These are phyloP conservation scores for Callithrix jacchus DNA, from an alignment of 2,113 vertebrate species.

Conservation along the genomic window DNA sequence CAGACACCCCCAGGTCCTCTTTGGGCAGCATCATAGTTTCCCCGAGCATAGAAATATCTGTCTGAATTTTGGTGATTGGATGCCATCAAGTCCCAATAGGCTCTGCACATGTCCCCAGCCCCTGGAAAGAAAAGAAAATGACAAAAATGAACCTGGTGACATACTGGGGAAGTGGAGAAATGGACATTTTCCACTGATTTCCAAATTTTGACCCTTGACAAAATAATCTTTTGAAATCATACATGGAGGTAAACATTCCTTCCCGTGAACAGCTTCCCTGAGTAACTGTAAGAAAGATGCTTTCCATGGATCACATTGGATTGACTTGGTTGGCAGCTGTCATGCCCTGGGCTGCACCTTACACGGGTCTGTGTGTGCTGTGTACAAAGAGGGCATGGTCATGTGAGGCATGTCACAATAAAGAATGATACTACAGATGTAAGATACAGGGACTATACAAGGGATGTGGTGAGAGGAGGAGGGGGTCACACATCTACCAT, in stretches of 20 bases:
- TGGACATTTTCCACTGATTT: neutral
- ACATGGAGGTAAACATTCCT: neutral
- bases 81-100: slow-evolving; percentile 44
- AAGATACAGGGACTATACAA: neutral
- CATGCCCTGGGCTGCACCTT: neutral
- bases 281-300: neutral
- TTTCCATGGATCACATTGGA: neutral
- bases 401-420: too few species aligned
- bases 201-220: neutral
- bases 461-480: too few species aligned
- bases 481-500: too few species aligned
- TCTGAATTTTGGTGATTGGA: slow-evolving; percentile 45
- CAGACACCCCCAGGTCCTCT: neutral
- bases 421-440: neutral
- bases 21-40: slow-evolving; percentile 48
- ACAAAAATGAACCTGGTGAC: neutral
- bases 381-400: neutral
- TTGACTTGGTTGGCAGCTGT: neutral
- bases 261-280: neutral
- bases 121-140: neutral
- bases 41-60: slow-evolving; percentile 61
- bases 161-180: neutral
- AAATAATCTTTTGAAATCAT: neutral
- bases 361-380: neutral
- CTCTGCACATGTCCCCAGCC: slow-evolving; percentile 26